Base-by-base conservation (phyloP, 1,140 invertebrate species). In the Lasioglossum baleicum region DNA sequence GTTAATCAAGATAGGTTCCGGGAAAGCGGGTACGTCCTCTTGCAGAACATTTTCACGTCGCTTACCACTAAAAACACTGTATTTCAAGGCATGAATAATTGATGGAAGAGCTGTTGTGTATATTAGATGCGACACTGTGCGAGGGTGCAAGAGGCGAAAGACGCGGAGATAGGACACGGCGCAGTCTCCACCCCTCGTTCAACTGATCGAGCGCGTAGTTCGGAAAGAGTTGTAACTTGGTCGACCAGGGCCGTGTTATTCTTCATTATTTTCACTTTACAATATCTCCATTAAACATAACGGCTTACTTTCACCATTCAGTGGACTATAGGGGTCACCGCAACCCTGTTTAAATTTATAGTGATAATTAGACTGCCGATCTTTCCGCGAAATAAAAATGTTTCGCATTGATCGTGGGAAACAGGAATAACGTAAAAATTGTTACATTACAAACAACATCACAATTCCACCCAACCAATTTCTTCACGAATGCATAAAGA, bases 141-240 rank as follows among this genome's bases (percentile, higher is more conserved):
- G 10, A 61, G 31, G 26, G 15, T 8, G 56, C 31, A 20, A 61
- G 11, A 48, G 15, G 48, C 13, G 7, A 44, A 31, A 56, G 65
- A 60, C n/a, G 2, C 26, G 10, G 15, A 42, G 15, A 22, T n/a
- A 53, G 17, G 26, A 75, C 48, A 86, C 75, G 22, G 87, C 88
- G 87, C 88, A 90, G 78, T 89, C 88, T 89, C 88, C 81, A 84
- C 80, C 72, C 72, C 84, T 88, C 77, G 82, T 85, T 77, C 81
- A 89, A 83, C 83, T 68, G 74, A 70, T 65, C 63, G 51, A 75
- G n/a, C 77, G 77, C 68, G 68, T 80, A 70, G 44, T 77, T 71
- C 35, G 53, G 71, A 66, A 79, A 85, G 77, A 69, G 74, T 76
- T 68, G 74, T 67, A 48, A 17, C 13, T 70, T 17, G 2, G n/a